Conservation (phyloP, 2,113 vertebrate species). For the Crypturellus undulatus region DNA sequence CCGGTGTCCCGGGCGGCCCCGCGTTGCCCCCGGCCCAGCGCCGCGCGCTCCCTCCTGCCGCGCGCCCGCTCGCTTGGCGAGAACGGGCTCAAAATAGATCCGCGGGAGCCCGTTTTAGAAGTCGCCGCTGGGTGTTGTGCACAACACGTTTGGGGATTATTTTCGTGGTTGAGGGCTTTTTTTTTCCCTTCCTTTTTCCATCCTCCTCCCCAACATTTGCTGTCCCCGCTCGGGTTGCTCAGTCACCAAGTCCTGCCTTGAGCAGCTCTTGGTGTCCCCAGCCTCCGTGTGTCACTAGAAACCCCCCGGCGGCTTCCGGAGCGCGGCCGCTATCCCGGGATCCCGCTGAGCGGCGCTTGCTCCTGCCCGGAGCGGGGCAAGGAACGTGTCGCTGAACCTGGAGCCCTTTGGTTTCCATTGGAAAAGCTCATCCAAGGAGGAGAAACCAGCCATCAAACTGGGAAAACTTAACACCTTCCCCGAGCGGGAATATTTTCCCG, state of each 20-base stretch:
- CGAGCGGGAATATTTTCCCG: not conserved
- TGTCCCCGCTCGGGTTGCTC: not conserved
- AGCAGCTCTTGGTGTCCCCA: not conserved
- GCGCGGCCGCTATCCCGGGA: too few species aligned
- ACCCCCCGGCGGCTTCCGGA: not conserved
- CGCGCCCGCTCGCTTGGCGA: slow-evolving; percentile 36
- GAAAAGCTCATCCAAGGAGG: not conserved
- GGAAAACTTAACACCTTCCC: not conserved
- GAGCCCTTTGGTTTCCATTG: not conserved
- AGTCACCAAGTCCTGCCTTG: not conserved
- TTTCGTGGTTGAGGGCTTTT: slow-evolving; percentile 10
- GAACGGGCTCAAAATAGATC: slow-evolving; percentile 62
- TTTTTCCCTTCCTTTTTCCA: not conserved
- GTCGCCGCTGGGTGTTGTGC: slow-evolving; percentile 44
- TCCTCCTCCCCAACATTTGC: not conserved
- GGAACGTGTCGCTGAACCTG: not conserved
- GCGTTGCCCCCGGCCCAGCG: not conserved
- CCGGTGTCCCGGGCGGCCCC: fast-evolving
- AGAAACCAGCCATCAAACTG: not conserved
- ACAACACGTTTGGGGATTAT: slow-evolving; percentile 48
- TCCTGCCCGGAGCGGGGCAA: too few species aligned
- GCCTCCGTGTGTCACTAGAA: fast-evolving
- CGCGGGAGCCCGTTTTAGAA: slow-evolving; percentile 58
- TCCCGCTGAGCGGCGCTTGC: too few species aligned
- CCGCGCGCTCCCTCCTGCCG: not conserved